Conservation (phyloP, 2,888 invertebrate species). For the Platynereis dumerilii region DNA sequence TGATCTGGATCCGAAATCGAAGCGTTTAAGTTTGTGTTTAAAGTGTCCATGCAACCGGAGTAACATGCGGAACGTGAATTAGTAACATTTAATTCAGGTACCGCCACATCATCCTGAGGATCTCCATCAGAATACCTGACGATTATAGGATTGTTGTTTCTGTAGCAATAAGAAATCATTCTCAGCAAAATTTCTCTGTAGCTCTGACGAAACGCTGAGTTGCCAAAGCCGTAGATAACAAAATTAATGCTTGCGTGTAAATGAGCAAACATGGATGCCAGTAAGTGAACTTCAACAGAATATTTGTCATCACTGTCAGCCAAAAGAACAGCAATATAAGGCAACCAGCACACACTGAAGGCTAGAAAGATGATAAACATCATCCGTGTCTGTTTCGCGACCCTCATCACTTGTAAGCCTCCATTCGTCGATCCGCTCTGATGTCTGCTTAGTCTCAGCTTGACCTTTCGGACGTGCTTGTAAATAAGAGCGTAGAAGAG, state of each 20-base stretch:
- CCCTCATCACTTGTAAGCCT: neutral
- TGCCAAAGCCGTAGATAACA: conserved; percentile 36
- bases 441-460: conserved; percentile 10
- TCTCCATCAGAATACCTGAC: no score
- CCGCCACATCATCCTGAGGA: no score
- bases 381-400: conserved; percentile 38
- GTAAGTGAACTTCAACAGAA: conserved; percentile 42
- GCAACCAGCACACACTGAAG: conserved; percentile 47
- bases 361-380: conserved; percentile 47
- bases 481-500: conserved; percentile 24
- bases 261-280: conserved; percentile 29
- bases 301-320: conserved; percentile 41
- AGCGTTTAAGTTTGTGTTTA: no score
- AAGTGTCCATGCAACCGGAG: no score
- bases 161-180: conserved; percentile 7
- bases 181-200: conserved; percentile 25
- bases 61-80: no score
- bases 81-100: no score
- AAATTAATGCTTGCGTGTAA: conserved; percentile 35
- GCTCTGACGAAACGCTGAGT: conserved; percentile 27
- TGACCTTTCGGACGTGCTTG: conserved; percentile 24
- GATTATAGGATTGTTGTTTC: no score
- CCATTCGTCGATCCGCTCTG: neutral
- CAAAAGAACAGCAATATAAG: conserved; percentile 45
- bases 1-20: no score